Evolutionary conservation across 2,113 vertebrate genomes (phyloP).

Genomic region (Laterallus jamaicensis): DNA sequence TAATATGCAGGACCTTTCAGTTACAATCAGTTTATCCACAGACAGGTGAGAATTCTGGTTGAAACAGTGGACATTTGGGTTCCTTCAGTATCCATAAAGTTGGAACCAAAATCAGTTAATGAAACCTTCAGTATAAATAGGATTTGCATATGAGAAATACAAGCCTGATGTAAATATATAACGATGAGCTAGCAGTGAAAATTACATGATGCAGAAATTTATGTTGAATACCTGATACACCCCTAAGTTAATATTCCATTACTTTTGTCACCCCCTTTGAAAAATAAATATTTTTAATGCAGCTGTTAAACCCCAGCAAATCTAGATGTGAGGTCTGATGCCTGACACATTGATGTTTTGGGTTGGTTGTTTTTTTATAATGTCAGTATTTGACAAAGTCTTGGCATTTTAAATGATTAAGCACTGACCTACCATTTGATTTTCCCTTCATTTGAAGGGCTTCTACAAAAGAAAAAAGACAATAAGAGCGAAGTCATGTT

Average conservation of each 20-base stretch:
- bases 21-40: not conserved
- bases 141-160: not conserved
- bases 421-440: not conserved
- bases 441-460: not conserved
- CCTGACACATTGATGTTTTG: fast-evolving
- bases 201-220: not conserved
- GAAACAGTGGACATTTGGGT: not conserved
- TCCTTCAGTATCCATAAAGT: not conserved
- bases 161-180: not conserved
- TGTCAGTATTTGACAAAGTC: not conserved
- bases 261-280: not conserved
- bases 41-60: not conserved
- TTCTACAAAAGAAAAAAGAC: not conserved
- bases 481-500: not conserved
- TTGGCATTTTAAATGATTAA: not conserved
- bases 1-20: not conserved
- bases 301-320: not conserved
- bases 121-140: not conserved
- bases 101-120: not conserved
- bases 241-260: not conserved
- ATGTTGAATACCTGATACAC: not conserved
- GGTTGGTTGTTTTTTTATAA: no score
- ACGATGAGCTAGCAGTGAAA: not conserved
- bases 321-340: not conserved
- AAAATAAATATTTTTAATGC: not conserved